Base-by-base conservation (phyloP, 2,113 vertebrate species). In the Regulus satrapa region DNA sequence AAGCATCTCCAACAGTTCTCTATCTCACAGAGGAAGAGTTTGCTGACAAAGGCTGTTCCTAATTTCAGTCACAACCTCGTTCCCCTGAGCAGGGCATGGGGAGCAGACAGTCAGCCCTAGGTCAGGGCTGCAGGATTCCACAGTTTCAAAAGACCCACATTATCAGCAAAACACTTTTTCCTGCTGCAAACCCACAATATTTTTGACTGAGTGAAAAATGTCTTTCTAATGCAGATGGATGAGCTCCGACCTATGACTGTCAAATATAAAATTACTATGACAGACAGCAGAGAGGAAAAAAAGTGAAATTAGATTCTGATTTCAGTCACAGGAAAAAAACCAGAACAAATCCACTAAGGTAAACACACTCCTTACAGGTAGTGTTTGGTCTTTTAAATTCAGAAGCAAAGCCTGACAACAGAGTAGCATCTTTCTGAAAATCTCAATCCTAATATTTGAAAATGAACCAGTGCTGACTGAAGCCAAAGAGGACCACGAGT, bases 131-230 rank as follows among this genome's bases (percentile, higher is more conserved):
- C 61, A 74, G 85, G 72, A 76, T 20, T 85, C 64, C 86, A 41
- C n/a, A 69, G 41, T 31, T 64, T 77, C 54, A 73, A 83, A 79
- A 64, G 43, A 32, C 3, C 12, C 15, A 12, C 2, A 7, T 93
- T 74, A 46, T 88, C 56, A 77, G 34, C 18, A 84, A 85, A 96
- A 63, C 34, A 87, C 24, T 86, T 73, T 87, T 29, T 85, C 25
- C 58, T 68, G 67, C 29, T 74, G 56, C 58, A 79, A 85, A 88
- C 62, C 40, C 59, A 49, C 68, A 92, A 72, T n/a, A 12, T 51
- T 81, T 92, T 72, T 92, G 88, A 91, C 1, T 8, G 63, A 89
- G 29, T 95, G 87, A 88, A 95, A 95, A 96, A 91, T 59, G 23
- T 84, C 66, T 89, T 97, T 83, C 41, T 61, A 90, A 66, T 43